phyloP scores from a whole-genome alignment of 2,797 vertebrate species.

The Chelmon rostratus region DNA sequence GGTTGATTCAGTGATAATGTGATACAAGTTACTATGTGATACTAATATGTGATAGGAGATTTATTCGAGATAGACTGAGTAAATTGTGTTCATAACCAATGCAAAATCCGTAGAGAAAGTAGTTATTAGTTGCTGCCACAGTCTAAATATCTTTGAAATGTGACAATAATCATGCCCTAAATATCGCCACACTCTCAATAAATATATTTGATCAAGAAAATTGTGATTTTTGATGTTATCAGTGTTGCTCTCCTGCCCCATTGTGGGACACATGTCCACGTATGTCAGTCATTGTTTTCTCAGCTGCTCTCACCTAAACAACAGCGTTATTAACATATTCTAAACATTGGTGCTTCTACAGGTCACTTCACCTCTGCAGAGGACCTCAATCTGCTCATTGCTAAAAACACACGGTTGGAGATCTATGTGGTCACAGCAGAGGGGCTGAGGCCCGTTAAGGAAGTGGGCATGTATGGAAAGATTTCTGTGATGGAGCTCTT shows the following conservation, averaged over 20 bases:
- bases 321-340: background rate
- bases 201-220: background rate
- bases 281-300: background rate
- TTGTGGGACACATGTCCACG: background rate
- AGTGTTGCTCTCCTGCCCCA: no score
- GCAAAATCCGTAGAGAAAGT: background rate
- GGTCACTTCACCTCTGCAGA: conserved; percentile 98
- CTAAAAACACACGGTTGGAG: conserved; percentile 98
- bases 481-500: conserved; percentile 99
- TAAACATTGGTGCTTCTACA: conserved; percentile 61
- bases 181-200: background rate
- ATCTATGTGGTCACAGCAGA: conserved; percentile 98
- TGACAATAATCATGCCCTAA: background rate
- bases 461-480: conserved; percentile 99
- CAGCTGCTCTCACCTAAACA: background rate
- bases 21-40: no score
- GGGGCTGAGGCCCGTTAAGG: conserved; percentile 96
- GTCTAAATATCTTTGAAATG: background rate
- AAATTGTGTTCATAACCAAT: background rate
- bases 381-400: conserved; percentile 97
- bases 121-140: background rate
- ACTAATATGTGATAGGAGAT: background rate
- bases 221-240: background rate
- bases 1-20: background rate
- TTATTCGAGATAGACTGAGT: background rate